Conservation (phyloP, 2,888 invertebrate genomes). For the Altica lythri region DNA sequence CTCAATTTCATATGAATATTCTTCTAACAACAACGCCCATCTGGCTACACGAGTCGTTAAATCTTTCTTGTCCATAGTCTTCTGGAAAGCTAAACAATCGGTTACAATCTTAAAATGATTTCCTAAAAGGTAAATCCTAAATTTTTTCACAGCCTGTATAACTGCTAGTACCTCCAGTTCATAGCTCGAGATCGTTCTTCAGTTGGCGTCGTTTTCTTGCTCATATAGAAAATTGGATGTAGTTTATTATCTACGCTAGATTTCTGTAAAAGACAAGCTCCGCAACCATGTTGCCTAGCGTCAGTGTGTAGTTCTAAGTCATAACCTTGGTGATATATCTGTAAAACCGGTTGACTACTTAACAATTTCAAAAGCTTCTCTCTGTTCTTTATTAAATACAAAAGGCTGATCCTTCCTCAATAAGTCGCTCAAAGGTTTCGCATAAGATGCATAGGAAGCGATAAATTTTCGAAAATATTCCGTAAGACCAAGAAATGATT, state of each 20-base stretch:
- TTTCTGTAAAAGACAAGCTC: constrained; percentile 33
- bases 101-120: constrained; percentile 47
- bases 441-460: constrained; percentile 40
- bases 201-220: constrained; percentile 41
- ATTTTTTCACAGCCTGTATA: constrained; percentile 47
- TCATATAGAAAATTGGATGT: constrained; percentile 41
- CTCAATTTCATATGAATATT: constrained; percentile 42
- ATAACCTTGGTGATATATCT: constrained; percentile 29
- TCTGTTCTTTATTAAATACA: constrained; percentile 26
- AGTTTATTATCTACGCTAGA: constrained; percentile 30
- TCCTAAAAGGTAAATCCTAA: constrained; percentile 46
- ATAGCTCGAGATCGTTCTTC: constrained; percentile 47
- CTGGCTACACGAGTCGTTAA: constrained; percentile 44
- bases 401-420: constrained; percentile 35
- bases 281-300: constrained; percentile 33
- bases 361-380: constrained; percentile 32
- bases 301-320: constrained; percentile 36
- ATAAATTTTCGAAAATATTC: constrained; percentile 50
- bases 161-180: constrained; percentile 50
- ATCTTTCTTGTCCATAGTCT: constrained; percentile 46
- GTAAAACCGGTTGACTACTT: constrained; percentile 29
- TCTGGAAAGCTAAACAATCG: constrained; percentile 47
- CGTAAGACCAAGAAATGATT: constrained; percentile 47
- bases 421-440: constrained; percentile 46
- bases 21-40: constrained; percentile 45